Evolutionary conservation across 2,113 vertebrate genomes (phyloP).

Genomic region (Proteles cristata): DNA sequence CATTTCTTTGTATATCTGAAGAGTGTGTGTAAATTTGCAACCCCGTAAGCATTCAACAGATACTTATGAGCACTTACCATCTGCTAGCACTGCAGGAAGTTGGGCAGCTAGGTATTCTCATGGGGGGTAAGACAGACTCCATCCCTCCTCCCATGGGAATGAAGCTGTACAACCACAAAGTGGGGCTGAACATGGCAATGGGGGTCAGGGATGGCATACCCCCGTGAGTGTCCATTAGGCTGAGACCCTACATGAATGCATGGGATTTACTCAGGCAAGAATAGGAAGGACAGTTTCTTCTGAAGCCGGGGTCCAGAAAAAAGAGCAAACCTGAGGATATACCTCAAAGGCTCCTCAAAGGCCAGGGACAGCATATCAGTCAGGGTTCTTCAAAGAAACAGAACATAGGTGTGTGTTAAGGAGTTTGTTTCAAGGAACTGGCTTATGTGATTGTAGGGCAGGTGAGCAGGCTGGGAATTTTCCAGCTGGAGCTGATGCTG

Average conservation of each 20-base stretch:
- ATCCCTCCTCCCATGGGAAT: neutral
- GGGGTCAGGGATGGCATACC: neutral
- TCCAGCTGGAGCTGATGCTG: neutral
- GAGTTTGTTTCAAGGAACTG: neutral
- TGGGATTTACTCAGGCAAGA: neutral
- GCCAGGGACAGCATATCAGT: neutral
- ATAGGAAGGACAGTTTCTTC: neutral
- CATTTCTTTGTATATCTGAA: neutral
- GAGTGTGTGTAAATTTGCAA: neutral
- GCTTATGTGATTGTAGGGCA: neutral
- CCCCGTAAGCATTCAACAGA: neutral
- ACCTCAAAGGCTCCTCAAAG: neutral
- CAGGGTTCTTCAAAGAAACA: neutral
- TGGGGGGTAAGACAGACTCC: neutral
- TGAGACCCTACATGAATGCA: neutral
- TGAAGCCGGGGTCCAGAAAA: neutral
- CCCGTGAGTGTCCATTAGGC: neutral
- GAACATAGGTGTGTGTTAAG: neutral
- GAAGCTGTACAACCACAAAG: neutral
- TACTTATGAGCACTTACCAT: neutral
- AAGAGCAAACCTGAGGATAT: neutral
- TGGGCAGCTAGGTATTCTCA: neutral
- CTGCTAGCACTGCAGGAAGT: neutral
- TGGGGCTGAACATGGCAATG: neutral
- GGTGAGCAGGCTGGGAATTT: neutral